Conservation (phyloP, 2,797 vertebrate genomes). For the Cynopterus sphinx region DNA sequence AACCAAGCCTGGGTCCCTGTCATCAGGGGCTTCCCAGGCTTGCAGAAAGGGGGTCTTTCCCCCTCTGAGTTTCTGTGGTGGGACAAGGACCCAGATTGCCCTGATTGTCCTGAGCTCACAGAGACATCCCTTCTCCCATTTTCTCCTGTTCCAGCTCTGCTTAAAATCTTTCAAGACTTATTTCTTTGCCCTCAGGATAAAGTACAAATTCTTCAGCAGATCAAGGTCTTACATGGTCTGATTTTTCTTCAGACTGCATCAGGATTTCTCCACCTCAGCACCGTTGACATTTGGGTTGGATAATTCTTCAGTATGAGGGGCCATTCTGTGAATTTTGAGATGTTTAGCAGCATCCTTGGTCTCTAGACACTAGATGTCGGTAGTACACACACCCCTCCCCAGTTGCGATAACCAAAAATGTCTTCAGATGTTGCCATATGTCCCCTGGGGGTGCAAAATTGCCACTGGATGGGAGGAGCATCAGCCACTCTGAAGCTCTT, state of each 20-base stretch:
- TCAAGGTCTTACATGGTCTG: neutral
- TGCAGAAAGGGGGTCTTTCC: neutral
- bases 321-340: too few relatives aligned
- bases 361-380: neutral
- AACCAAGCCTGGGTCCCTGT: neutral
- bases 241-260: neutral
- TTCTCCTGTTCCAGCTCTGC: neutral
- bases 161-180: neutral
- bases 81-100: neutral
- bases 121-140: neutral
- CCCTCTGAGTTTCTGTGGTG: neutral
- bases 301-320: neutral
- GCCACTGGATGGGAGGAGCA: neutral
- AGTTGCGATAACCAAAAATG: neutral
- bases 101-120: neutral
- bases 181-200: conserved; percentile 29
- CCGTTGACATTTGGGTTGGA: neutral
- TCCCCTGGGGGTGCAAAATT: neutral
- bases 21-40: neutral
- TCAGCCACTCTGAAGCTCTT: neutral
- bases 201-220: neutral
- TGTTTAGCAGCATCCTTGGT: neutral
- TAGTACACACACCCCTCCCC: neutral
- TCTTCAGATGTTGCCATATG: neutral
- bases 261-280: neutral